Percentiles rank a stretch among this genome's conserved stretches.
These are phyloP conservation scores for Macrophya alboannulata DNA, from an alignment of 2,888 invertebrate species.

Conservation along the genomic window DNA sequence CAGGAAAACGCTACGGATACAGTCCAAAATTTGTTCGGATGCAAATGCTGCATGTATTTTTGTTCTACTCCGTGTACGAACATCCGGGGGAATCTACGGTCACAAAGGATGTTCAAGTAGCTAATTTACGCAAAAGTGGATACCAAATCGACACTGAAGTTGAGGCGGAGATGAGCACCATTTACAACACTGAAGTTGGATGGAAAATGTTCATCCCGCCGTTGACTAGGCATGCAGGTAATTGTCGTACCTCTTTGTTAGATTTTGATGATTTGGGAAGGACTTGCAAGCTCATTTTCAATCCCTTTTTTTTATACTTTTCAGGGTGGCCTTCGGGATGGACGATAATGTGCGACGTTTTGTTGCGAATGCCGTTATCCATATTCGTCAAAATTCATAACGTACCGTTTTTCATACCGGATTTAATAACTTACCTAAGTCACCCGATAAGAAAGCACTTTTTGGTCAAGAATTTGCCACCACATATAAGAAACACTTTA, in stretches of 20 bases:
- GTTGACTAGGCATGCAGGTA: slow-evolving; percentile 82
- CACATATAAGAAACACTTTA: slow-evolving; percentile 81
- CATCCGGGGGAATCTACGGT: slow-evolving; percentile 77
- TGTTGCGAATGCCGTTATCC: slow-evolving; percentile 87
- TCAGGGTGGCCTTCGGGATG: slow-evolving; percentile 85
- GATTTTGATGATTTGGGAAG: not conserved
- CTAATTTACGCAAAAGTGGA: slow-evolving; percentile 70
- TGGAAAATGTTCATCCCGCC: slow-evolving; percentile 90
- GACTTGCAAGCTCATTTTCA: not conserved
- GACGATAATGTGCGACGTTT: slow-evolving; percentile 86
- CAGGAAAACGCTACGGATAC: slow-evolving; percentile 81
- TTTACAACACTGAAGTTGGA: slow-evolving; percentile 82
- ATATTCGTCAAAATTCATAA: slow-evolving; percentile 87
- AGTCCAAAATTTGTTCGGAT: slow-evolving; percentile 87
- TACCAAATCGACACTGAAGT: slow-evolving; percentile 77
- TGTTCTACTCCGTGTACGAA: slow-evolving; percentile 87
- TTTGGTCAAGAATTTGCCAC: slow-evolving; percentile 84
- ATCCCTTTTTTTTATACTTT: not conserved
- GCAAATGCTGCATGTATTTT: slow-evolving; percentile 85
- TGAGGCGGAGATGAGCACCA: slow-evolving; percentile 79
- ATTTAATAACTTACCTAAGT: slow-evolving; percentile 82
- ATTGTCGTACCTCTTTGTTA: not conserved
- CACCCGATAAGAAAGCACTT: slow-evolving; percentile 87
- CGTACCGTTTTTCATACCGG: slow-evolving; percentile 82
- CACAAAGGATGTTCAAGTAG: slow-evolving; percentile 69